A percentile compares a stretch with the other conserved stretches of the same genome.
Conservation (phyloP, 2,113 vertebrate genomes). For the Ornithorhynchus anatinus region DNA sequence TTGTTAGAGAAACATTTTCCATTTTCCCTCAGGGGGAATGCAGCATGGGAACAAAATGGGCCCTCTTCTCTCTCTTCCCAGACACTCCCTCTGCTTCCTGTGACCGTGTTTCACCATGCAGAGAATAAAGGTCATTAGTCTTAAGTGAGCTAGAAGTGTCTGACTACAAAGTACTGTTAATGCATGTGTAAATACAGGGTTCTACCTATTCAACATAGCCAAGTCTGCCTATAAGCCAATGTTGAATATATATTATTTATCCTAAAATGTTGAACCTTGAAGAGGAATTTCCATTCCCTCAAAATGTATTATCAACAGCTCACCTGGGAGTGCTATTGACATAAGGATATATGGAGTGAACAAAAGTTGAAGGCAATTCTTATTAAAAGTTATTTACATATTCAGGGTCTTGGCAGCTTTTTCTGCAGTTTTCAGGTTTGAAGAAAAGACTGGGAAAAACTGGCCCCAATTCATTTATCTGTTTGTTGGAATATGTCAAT, state of each 20-base stretch:
- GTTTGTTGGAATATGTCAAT: neutral
- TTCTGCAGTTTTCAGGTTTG: constrained; percentile 1
- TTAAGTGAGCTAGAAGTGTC: neutral
- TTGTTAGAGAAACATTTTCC: too few species aligned
- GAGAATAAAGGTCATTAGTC: too few species aligned
- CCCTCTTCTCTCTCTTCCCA: too few species aligned
- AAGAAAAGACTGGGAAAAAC: neutral
- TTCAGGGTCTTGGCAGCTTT: neutral
- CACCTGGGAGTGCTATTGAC: neutral
- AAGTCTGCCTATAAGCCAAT: neutral
- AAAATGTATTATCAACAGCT: neutral
- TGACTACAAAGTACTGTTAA: neutral
- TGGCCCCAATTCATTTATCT: neutral
- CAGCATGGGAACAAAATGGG: too few species aligned
- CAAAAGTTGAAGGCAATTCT: neutral
- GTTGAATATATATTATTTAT: neutral
- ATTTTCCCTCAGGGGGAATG: too few species aligned
- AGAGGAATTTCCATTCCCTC: neutral
- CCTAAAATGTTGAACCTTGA: neutral
- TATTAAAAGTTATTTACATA: neutral
- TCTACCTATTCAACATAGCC: neutral
- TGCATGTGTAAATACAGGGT: neutral
- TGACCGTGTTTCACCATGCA: too few species aligned
- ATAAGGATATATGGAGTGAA: neutral
- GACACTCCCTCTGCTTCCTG: too few species aligned